Conservation (phyloP, 2,888 invertebrate genomes). For the Cerastis leucographa region DNA sequence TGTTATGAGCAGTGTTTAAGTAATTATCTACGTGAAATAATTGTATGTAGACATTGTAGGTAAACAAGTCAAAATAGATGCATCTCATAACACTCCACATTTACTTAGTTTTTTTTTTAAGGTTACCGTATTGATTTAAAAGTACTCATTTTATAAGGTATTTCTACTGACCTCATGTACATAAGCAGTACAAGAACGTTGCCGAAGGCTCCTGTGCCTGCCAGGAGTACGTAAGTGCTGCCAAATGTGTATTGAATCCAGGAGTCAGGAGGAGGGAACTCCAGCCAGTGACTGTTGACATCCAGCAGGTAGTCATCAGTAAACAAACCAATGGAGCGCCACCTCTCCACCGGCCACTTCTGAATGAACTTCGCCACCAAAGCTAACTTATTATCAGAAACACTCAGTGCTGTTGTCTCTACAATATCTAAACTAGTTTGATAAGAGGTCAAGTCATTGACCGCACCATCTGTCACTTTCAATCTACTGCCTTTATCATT, state of each 20-base stretch:
- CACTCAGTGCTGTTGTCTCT: conserved; percentile 37
- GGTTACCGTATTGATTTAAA: not conserved
- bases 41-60: not conserved
- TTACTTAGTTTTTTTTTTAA: too few relatives aligned
- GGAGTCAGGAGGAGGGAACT: conserved; percentile 91
- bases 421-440: conserved; percentile 47
- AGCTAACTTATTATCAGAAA: conserved; percentile 47
- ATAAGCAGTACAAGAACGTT: conserved; percentile 93
- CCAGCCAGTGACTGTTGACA: conserved; percentile 93
- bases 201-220: conserved; percentile 92
- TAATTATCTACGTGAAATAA: conserved; percentile 18
- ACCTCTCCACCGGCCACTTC: conserved; percentile 85
- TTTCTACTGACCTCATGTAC: conserved; percentile 92
- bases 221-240: conserved; percentile 91
- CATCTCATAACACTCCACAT: not conserved
- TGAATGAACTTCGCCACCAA: conserved; percentile 80
- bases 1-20: conserved; percentile 21
- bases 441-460: conserved; percentile 49
- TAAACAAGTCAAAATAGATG: not conserved
- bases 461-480: conserved; percentile 59
- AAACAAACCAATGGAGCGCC: conserved; percentile 90
- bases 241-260: conserved; percentile 91
- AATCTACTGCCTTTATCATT: conserved; percentile 40
- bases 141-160: not conserved
- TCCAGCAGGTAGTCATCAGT: conserved; percentile 89